Conservation (phyloP, 2,888 invertebrate species). For the Drymonia ruficornis region DNA sequence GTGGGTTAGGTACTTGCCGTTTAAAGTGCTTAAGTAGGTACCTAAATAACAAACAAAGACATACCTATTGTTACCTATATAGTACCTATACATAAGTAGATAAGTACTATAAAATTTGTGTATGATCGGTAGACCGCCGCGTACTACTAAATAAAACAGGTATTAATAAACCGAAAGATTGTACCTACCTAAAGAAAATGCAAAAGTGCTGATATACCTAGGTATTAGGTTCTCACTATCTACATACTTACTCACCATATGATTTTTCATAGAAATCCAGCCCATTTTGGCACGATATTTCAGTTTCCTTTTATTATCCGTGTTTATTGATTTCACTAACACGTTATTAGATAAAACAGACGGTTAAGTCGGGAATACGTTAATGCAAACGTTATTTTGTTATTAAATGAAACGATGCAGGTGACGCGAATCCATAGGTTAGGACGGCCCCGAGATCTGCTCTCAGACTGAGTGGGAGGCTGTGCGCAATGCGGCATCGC, state of each 20-base stretch:
- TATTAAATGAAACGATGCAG: conserved; percentile 30
- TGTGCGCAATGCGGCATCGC: conserved; percentile 81
- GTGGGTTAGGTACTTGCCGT: too few species aligned
- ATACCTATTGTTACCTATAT: too few species aligned
- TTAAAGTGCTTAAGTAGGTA: too few species aligned
- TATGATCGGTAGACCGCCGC: too few species aligned
- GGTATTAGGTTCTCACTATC: background rate
- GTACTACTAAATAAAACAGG: too few species aligned
- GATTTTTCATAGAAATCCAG: conserved; percentile 83
- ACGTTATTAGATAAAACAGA: conserved; percentile 34
- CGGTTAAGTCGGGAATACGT: conserved; percentile 31
- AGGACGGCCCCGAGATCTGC: conserved; percentile 73
- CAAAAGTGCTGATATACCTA: background rate
- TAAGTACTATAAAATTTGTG: too few species aligned
- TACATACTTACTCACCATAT: conserved; percentile 68
- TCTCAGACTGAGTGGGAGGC: conserved; percentile 79
- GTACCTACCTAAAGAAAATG: too few species aligned
- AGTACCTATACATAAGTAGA: too few species aligned
- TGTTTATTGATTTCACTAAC: conserved; percentile 43
- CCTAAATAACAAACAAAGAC: too few species aligned
- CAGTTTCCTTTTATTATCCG: conserved; percentile 67
- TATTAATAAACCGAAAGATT: too few species aligned
- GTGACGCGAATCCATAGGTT: conserved; percentile 62
- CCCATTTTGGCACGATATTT: conserved; percentile 75
- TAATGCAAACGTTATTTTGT: conserved; percentile 26